Percentiles rank a stretch among this genome's conserved stretches.
Conservation (phyloP, 2,888 invertebrate genomes). For the Dyspetes luteomarginatus region DNA sequence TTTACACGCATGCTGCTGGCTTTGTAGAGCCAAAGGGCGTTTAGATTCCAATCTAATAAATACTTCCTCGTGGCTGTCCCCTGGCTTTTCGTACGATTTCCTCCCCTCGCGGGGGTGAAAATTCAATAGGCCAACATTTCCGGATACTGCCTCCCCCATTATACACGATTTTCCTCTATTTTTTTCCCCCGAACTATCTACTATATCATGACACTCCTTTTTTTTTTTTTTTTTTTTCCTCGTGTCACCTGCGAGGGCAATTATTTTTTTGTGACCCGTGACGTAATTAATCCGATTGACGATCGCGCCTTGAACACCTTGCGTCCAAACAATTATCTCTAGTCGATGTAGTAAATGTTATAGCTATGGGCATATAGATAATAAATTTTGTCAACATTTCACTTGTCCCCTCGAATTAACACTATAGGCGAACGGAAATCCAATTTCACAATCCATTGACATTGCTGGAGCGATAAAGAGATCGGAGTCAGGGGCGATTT, state of each 20-base stretch:
- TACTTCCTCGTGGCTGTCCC: constrained; percentile 74
- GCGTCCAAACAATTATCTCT: constrained; percentile 65
- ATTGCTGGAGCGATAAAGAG: background rate
- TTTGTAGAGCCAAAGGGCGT: constrained; percentile 67
- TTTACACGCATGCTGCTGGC: constrained; percentile 52
- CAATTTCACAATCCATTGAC: constrained; percentile 48
- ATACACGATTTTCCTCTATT: constrained; percentile 48
- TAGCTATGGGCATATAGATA: too few relatives aligned
- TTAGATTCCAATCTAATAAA: constrained; percentile 80
- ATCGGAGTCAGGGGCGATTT: background rate
- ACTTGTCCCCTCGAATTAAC: constrained; percentile 40
- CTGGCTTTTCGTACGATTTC: constrained; percentile 38
- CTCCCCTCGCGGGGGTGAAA: constrained; percentile 58
- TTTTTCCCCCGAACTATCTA: constrained; percentile 27
- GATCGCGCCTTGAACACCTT: constrained; percentile 56
- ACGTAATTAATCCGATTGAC: constrained; percentile 64
- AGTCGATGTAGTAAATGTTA: constrained; percentile 64
- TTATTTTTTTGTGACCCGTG: constrained; percentile 56
- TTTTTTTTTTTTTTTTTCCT: constrained; percentile 47
- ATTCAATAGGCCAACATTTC: constrained; percentile 66
- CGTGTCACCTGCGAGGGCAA: constrained; percentile 61
- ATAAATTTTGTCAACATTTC: constrained; percentile 31
- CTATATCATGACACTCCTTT: constrained; percentile 36
- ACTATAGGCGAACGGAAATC: constrained; percentile 16
- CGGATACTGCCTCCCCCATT: constrained; percentile 53